Percentiles rank a stretch among this genome's conserved stretches.
Evolutionary conservation across 2,113 vertebrate species (phyloP).

Genomic region (Cebus imitator): DNA sequence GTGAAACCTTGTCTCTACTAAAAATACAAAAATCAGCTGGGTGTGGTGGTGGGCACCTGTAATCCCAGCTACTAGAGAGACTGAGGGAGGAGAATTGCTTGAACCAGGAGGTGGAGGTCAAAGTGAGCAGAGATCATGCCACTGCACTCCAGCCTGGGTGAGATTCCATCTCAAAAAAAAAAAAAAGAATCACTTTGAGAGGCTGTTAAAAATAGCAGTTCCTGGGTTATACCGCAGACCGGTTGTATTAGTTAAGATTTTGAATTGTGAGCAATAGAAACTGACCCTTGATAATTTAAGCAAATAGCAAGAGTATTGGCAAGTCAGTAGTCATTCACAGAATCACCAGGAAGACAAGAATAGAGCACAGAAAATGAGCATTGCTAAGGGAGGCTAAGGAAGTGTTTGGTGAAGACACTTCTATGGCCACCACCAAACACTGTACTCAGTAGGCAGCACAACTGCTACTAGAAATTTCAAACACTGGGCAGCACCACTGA

Average conservation of each 20-base stretch:
- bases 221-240: not conserved
- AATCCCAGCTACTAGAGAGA: no score
- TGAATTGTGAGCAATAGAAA: conserved; percentile 6
- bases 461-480: not conserved
- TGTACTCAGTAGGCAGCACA: not conserved
- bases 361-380: conserved; percentile 10
- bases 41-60: no score
- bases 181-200: conserved; percentile 22
- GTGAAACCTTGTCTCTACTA: no score
- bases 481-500: not conserved
- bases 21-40: no score
- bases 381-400: not conserved
- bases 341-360: conserved; percentile 4
- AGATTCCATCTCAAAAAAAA: no score
- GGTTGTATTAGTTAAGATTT: conserved; percentile 36
- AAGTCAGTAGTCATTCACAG: not conserved
- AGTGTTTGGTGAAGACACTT: not conserved
- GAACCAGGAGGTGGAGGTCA: no score
- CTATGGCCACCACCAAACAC: not conserved
- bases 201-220: conserved; percentile 47
- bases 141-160: no score
- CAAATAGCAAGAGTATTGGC: conserved; percentile 25
- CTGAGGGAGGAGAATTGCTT: no score
- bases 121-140: no score
- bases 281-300: not conserved